A percentile compares a stretch with the other conserved stretches of the same genome.
These are phyloP conservation scores for Loxodonta africana DNA, from an alignment of 2,113 vertebrate genomes.

Conservation along the genomic window DNA sequence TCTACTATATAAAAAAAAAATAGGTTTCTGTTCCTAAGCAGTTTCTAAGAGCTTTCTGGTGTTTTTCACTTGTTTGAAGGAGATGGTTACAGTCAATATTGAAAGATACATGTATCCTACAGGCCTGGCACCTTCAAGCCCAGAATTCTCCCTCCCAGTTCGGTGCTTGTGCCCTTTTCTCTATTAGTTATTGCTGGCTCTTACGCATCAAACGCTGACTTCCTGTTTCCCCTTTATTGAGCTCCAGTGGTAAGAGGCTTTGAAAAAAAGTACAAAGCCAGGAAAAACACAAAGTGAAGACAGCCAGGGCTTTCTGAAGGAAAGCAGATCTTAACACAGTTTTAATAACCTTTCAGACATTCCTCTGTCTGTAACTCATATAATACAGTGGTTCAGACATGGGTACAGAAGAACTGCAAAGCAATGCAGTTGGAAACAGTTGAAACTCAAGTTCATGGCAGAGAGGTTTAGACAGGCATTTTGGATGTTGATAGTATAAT, in stretches of 20 bases:
- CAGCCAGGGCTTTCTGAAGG: conserved; percentile 40
- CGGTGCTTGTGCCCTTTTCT: not conserved
- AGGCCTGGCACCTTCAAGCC: conserved; percentile 35
- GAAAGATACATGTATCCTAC: not conserved
- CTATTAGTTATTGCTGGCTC: conserved; percentile 57
- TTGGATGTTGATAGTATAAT: not conserved
- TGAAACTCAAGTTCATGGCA: conserved; percentile 33
- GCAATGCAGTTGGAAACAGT: conserved; percentile 20
- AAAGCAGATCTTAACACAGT: conserved; percentile 60
- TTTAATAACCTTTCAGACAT: conserved; percentile 67
- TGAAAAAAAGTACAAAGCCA: conserved; percentile 75
- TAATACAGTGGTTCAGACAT: conserved; percentile 47
- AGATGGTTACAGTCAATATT: not conserved
- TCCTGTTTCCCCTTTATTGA: conserved; percentile 71
- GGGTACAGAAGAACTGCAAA: not conserved
- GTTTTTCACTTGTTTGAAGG: not conserved
- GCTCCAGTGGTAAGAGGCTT: conserved; percentile 62
- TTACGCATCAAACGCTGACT: conserved; percentile 66
- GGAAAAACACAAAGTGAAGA: conserved; percentile 68
- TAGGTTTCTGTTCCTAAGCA: not conserved
- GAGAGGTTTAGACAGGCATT: not conserved
- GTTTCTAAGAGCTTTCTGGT: not conserved
- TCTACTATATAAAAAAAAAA: not conserved
- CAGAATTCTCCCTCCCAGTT: not conserved
- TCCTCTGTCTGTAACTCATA: conserved; percentile 42